Evolutionary conservation across 2,888 invertebrate species (phyloP), one percentile per base, ranked within the genome.

Genomic region (Drosophila percnosoma): DNA sequence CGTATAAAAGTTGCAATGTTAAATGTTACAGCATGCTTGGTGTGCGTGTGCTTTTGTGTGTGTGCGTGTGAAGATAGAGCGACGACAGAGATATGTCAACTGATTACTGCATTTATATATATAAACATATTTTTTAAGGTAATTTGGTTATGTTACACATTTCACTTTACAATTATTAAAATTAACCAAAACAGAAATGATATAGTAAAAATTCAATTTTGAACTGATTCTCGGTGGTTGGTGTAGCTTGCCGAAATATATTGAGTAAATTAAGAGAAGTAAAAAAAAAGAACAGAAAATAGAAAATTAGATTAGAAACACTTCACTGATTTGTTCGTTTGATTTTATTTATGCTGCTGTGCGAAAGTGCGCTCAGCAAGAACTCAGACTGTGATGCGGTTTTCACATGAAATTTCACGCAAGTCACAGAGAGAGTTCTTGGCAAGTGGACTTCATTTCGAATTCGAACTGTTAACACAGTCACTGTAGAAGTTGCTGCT

Each of bases 301-400:
- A 31, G 15, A 59, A 27, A 53, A 33, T 3, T 45, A 18, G 5
- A 53, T 36, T 29, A 24, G 15, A 57, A 10, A 31, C 57, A 55
- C 53, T 62, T 51, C 2, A 58, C 27, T 52, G 40, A 4, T 21
- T 27, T 54, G 72, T 36, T 31, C 36, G 27, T 54, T 49, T 53
- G 21, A 63, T 62, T 89, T 87, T 65, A 55, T 48, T 33, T 75
- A 91, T 49, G 92, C 93, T 87, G 91, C 68, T 79, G 73, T 76
- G 62, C 68, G 83, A 89, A 87, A 79, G 69, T 93, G 93, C 95
- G 94, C 96, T 94, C 94, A 97, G 96, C 96, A 97, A 97, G 97
- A 97, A 97, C 97, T 97, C 97, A 97, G 97, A 97, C 97, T 97
- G 97, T 97, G 97, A 97, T 97, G 97, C 96, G 97, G 83, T 76